phyloP scores from a whole-genome alignment of 1,140 invertebrate species.

The Parapsyche elsis region DNA sequence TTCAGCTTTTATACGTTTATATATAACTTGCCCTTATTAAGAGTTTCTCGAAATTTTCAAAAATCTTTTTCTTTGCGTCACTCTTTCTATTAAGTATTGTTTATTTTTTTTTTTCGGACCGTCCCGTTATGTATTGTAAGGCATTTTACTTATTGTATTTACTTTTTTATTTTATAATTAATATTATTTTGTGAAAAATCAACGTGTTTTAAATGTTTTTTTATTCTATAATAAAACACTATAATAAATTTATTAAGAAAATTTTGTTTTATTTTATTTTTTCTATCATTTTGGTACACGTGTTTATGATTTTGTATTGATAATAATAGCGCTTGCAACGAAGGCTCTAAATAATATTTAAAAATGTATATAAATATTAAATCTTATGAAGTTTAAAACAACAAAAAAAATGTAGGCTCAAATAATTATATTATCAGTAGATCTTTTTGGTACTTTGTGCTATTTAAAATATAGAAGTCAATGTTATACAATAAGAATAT shows the following conservation, averaged over 20 bases:
- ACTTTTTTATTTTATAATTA: conserved; percentile 46
- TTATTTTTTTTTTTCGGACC: not conserved
- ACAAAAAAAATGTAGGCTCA: not conserved
- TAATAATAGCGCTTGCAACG: not conserved
- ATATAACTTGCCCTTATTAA: not conserved
- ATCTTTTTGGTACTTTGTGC: not conserved
- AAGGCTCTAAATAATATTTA: too few relatives aligned
- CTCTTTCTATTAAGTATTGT: not conserved
- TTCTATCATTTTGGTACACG: not conserved
- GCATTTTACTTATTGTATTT: conserved; percentile 55
- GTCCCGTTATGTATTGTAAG: conserved; percentile 33
- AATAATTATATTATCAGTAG: not conserved
- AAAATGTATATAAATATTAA: conserved; percentile 22
- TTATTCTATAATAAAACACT: conserved; percentile 45
- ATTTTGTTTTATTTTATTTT: conserved; percentile 9
- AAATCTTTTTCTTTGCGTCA: not conserved
- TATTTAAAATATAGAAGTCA: not conserved
- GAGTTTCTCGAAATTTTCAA: too few relatives aligned
- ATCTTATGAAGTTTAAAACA: conserved; percentile 15
- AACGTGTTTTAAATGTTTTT: conserved; percentile 41
- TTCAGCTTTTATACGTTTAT: not conserved
- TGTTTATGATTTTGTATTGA: not conserved
- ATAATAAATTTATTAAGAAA: conserved; percentile 38
- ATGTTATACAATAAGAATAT: conserved; percentile 5
- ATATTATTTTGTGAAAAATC: conserved; percentile 42